These are phyloP conservation scores for Rhadina sibilatrix DNA, from an alignment of 2,113 vertebrate genomes.

Conservation along the genomic window DNA sequence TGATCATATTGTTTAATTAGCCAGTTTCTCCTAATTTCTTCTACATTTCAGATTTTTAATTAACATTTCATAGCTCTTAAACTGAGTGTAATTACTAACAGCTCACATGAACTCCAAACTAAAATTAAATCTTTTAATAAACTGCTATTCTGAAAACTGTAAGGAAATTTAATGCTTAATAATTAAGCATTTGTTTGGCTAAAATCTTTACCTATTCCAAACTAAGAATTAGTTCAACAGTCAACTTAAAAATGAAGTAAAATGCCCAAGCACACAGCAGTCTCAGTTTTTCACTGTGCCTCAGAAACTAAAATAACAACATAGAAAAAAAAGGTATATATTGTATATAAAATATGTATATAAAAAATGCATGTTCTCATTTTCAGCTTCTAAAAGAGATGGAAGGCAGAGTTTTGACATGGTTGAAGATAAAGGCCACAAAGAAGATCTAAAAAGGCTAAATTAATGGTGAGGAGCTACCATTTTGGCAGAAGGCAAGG, in stretches of 20 bases:
- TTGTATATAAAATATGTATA: not conserved
- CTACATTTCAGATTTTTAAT: slow-evolving; percentile 56
- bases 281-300: not conserved
- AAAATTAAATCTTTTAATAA: slow-evolving; percentile 57
- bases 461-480: not conserved
- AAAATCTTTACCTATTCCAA: slow-evolving; percentile 49
- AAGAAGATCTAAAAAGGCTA: not conserved
- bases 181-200: slow-evolving; percentile 44
- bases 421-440: not conserved
- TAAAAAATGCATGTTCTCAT: not conserved
- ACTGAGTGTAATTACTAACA: slow-evolving; percentile 14
- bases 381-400: not conserved
- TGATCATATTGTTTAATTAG: slow-evolving; percentile 62
- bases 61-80: slow-evolving; percentile 68
- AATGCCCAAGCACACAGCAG: not conserved
- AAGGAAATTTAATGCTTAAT: slow-evolving; percentile 46
- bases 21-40: slow-evolving; percentile 41
- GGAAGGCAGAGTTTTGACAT: not conserved
- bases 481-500: not conserved
- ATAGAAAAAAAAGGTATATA: not conserved
- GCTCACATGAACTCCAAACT: slow-evolving; percentile 35
- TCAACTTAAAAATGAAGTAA: not conserved
- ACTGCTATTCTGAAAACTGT: not conserved
- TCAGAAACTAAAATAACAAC: not conserved
- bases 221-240: slow-evolving; percentile 14